phyloP scores from a whole-genome alignment of 1,140 invertebrate genomes.

The Polypedilum pembai region DNA sequence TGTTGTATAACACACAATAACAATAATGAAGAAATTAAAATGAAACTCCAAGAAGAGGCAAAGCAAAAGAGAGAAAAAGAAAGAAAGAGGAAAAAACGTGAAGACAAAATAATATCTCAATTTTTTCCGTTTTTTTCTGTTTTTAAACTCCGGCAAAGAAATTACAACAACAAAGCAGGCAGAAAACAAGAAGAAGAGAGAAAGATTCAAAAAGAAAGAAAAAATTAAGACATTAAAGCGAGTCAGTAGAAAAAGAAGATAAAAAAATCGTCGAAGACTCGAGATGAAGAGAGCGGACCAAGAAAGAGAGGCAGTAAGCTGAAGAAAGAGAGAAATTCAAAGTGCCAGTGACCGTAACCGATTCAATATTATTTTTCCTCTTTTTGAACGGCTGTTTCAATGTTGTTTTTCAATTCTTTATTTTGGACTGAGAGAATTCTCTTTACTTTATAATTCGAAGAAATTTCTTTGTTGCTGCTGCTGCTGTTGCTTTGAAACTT shows the following conservation, averaged over 20 bases:
- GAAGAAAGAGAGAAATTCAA: no score
- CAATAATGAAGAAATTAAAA: not conserved
- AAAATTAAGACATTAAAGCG: conserved; percentile 18
- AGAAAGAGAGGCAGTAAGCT: no score
- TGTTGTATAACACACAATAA: not conserved
- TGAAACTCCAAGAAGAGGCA: not conserved
- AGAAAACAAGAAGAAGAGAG: not conserved
- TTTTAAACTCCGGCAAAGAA: not conserved
- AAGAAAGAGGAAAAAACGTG: not conserved
- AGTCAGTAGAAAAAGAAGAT: not conserved
- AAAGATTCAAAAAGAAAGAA: not conserved
- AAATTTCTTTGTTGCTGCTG: not conserved
- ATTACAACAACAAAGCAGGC: not conserved
- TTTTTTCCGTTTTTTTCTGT: no score
- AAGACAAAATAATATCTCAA: not conserved
- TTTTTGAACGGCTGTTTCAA: not conserved
- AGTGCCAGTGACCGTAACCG: conserved; percentile 15
- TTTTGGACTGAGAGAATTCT: not conserved
- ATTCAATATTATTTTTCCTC: not conserved
- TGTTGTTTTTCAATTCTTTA: not conserved
- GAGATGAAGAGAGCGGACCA: no score
- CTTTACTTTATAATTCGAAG: not conserved
- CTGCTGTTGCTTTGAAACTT: not conserved
- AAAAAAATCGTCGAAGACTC: not conserved
- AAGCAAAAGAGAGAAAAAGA: not conserved